phyloP scores from a whole-genome alignment of 2,888 invertebrate species.

The Aspidiotus rigidus region DNA sequence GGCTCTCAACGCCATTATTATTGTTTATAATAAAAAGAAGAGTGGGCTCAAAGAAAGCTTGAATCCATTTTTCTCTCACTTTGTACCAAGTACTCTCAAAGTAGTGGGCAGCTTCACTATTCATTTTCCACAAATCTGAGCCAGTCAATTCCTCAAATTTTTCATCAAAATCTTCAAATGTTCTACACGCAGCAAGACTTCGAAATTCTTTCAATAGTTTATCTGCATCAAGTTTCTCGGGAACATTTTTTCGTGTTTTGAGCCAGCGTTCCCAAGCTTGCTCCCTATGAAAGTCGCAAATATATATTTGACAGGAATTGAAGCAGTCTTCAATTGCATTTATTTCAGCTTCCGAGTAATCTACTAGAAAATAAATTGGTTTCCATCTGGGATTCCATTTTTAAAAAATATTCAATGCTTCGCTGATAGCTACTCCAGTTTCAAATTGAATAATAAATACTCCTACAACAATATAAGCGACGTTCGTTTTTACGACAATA shows the following conservation, averaged over 20 bases:
- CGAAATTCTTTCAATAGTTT: not conserved
- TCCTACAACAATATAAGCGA: not conserved
- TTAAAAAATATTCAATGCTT: not conserved
- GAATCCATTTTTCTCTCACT: not conserved
- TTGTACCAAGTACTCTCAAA: not conserved
- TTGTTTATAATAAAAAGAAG: not conserved
- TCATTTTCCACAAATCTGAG: not conserved
- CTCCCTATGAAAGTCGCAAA: not conserved
- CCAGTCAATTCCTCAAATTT: not conserved
- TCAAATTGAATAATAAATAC: slow-evolving; percentile 7
- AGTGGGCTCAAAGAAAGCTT: not conserved
- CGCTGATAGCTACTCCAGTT: not conserved
- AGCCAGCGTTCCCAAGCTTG: not conserved
- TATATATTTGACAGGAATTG: not conserved
- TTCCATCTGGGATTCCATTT: not conserved
- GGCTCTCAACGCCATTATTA: not conserved
- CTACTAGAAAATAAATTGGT: not conserved
- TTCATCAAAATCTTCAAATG: not conserved
- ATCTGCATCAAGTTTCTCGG: not conserved
- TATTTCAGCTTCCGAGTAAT: slow-evolving; percentile 1
- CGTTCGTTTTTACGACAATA: slow-evolving; percentile 11
- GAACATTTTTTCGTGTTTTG: not conserved
- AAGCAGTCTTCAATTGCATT: not conserved
- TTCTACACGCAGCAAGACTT: not conserved
- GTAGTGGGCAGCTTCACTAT: not conserved